phyloP scores from a whole-genome alignment of 1,140 invertebrate genomes.

The Atta colombica region DNA sequence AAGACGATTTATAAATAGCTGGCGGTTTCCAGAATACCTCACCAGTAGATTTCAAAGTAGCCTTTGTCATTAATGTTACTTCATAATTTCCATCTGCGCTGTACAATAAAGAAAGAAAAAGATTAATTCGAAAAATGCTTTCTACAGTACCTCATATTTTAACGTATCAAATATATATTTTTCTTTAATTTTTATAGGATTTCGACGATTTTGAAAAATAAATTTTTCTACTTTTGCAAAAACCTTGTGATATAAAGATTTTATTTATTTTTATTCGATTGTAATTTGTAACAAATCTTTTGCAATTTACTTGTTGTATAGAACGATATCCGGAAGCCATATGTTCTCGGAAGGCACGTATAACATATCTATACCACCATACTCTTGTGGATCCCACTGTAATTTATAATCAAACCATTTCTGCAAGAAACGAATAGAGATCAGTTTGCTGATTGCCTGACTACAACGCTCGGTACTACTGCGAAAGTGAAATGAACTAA shows the following conservation, averaged over 20 bases:
- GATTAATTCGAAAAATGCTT: not conserved
- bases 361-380: constrained; percentile 96
- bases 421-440: constrained; percentile 85
- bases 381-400: constrained; percentile 96
- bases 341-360: constrained; percentile 97
- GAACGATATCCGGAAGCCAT: constrained; percentile 96
- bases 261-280: not conserved
- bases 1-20: constrained; percentile 99
- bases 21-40: constrained; percentile 99
- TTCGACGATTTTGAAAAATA: not conserved
- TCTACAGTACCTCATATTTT: not conserved
- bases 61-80: constrained; percentile 98
- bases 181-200: not conserved
- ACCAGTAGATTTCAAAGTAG: constrained; percentile 95
- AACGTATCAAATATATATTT: constrained; percentile 5
- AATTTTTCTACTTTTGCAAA: not conserved
- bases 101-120: constrained; percentile 63
- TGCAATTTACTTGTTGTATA: constrained; percentile 93
- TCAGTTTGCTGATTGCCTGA: not conserved
- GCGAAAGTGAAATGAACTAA: constrained; percentile 19
- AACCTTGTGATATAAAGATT: not conserved
- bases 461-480: not conserved
- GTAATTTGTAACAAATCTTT: constrained; percentile 18
- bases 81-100: constrained; percentile 99
- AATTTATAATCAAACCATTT: constrained; percentile 98